Conservation (phyloP, 2,888 invertebrate genomes). For the Erpobdella octoculata region DNA sequence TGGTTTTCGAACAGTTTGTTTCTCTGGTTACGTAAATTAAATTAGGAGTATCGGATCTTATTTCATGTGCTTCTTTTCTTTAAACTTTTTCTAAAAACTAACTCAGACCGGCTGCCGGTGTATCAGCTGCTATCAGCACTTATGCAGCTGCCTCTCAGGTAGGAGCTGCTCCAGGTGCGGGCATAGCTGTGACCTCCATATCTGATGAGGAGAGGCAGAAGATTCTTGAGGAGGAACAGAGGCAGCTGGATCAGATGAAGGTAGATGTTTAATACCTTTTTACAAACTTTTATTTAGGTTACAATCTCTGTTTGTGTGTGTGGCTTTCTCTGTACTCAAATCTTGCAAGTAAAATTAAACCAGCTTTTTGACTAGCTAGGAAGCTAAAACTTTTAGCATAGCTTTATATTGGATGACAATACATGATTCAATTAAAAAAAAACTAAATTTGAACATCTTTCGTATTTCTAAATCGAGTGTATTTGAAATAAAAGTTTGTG, state of each 20-base stretch:
- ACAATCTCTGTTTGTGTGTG: no score
- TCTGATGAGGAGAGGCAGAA: slow-evolving; percentile 78
- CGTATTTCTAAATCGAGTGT: no score
- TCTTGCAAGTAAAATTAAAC: no score
- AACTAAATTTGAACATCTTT: no score
- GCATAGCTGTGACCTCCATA: slow-evolving; percentile 46
- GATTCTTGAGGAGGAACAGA: slow-evolving; percentile 89
- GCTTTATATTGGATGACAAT: no score
- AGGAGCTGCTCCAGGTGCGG: slow-evolving; percentile 29
- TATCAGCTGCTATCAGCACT: slow-evolving; percentile 46
- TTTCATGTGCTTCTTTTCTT: not conserved
- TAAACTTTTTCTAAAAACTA: slow-evolving; percentile 17
- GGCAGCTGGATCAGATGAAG: slow-evolving; percentile 89
- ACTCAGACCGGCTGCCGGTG: slow-evolving; percentile 43
- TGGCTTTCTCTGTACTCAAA: no score
- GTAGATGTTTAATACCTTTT: slow-evolving; percentile 52
- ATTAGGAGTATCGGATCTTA: not conserved
- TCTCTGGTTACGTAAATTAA: not conserved
- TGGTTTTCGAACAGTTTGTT: not conserved
- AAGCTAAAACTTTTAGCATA: no score
- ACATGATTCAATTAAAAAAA: no score
- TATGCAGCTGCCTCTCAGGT: slow-evolving; percentile 39
- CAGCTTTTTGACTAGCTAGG: no score
- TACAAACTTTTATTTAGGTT: no score
- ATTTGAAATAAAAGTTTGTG: no score